These are phyloP conservation scores for Lanistes nyassanus DNA, from an alignment of 1,140 invertebrate genomes.

Conservation along the genomic window DNA sequence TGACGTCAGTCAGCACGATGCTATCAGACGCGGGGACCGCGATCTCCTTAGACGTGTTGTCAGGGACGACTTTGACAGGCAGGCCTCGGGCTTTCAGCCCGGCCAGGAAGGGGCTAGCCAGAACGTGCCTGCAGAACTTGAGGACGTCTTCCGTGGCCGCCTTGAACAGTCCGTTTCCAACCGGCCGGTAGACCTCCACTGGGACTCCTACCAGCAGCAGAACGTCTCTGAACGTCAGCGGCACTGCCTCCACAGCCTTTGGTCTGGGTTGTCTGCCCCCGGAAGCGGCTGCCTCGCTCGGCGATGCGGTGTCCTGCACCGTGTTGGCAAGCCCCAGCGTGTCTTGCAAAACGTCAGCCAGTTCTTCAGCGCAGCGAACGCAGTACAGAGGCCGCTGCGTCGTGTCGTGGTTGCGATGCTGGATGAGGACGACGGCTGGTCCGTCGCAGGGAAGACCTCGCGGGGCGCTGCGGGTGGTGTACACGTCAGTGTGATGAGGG, in stretches of 20 bases:
- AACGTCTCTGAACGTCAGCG: slow-evolving; percentile 13
- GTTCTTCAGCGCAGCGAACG: slow-evolving; percentile 8
- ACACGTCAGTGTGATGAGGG: neutral
- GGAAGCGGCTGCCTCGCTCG: neutral
- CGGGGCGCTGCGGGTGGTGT: slow-evolving; percentile 19
- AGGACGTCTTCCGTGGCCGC: neutral
- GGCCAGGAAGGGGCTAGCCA: neutral
- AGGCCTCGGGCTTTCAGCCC: slow-evolving; percentile 1
- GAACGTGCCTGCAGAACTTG: slow-evolving; percentile 1
- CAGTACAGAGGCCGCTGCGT: neutral
- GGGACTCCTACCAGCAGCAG: slow-evolving; percentile 17
- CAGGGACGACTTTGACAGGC: neutral
- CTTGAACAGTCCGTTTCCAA: neutral
- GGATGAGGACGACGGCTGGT: slow-evolving; percentile 12
- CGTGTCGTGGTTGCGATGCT: slow-evolving; percentile 8
- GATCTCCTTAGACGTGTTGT: slow-evolving; percentile 22
- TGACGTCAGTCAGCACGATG: slow-evolving; percentile 14
- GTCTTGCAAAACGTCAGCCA: slow-evolving; percentile 1
- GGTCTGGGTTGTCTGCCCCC: neutral
- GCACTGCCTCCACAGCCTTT: neutral
- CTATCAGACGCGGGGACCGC: neutral
- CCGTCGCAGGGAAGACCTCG: slow-evolving; percentile 20
- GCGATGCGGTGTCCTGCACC: neutral
- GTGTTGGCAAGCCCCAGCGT: neutral
- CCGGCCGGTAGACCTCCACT: neutral